phyloP scores from a whole-genome alignment of 2,113 vertebrate species.

The Nannobrachium achirus region DNA sequence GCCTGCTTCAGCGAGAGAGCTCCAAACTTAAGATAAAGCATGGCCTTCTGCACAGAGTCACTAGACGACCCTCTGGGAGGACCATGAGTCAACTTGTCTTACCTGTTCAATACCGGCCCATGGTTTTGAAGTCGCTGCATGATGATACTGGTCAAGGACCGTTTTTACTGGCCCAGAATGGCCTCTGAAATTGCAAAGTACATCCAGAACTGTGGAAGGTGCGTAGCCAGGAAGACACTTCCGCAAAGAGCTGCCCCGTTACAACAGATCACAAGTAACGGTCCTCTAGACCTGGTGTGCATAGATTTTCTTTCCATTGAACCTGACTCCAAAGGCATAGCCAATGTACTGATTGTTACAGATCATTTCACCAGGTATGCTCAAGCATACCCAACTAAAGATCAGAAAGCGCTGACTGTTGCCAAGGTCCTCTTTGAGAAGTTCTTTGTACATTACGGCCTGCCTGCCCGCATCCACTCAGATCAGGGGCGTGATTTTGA shows the following conservation, averaged over 20 bases:
- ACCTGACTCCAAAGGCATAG: background rate
- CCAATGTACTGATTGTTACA: background rate
- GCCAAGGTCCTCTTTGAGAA: background rate
- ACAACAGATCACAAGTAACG: conserved; percentile 10
- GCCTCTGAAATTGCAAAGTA: background rate
- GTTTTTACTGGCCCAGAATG: conserved; percentile 15
- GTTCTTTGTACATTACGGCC: conserved; percentile 14
- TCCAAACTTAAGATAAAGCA: background rate
- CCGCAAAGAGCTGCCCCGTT: background rate
- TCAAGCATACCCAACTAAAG: background rate
- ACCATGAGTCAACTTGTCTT: background rate
- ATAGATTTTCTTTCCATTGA: conserved; percentile 7
- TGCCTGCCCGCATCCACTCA: conserved; percentile 13
- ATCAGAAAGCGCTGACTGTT: conserved; percentile 7
- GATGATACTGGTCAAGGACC: background rate
- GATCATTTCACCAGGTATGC: conserved; percentile 9
- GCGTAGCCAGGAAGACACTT: background rate
- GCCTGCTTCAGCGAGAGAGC: background rate
- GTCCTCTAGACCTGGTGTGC: conserved; percentile 11
- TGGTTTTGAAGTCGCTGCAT: background rate
- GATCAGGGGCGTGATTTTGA: conserved; percentile 33
- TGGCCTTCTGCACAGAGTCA: background rate
- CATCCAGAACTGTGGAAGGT: conserved; percentile 3
- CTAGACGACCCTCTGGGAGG: background rate
- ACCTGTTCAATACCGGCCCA: background rate